Base-by-base conservation (phyloP, 1,140 invertebrate genomes). In the Hycleus phaleratus region DNA sequence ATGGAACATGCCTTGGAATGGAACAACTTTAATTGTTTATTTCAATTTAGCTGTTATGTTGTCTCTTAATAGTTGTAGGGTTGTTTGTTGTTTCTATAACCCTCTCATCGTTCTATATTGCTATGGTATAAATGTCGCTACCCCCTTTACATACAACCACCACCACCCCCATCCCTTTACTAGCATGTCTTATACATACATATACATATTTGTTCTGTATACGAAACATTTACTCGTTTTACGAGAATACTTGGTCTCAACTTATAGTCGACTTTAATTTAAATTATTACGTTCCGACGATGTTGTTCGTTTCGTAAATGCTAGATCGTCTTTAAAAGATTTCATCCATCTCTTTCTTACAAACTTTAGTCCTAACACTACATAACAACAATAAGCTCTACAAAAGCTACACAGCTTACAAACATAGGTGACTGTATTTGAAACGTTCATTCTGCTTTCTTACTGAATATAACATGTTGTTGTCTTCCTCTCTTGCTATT, bases 21-120 rank as follows among this genome's bases (percentile, higher is more conserved):
- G 58, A 62, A 65, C 63, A 62, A 62, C 60, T 62, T 62, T 66
- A 68, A 68, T 68, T 68, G 66, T 66, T 68, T 66, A 68, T 66
- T 68, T 68, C 66, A 68, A 68, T 68, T 68, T 68, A 53, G 53
- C 50, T 39, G 50, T 32, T 32, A 32, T 32, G 32, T 57, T 58
- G 62, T 64, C 61, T 61, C 59, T 63, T 68, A 68, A 68, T 68
- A 65, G 66, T 66, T 64, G 56, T 63, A 58, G 57, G 59, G 59
- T 59, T 59, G 58, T 56, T 64, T 64, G 57, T 61, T 32, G 32
- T 32, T 32, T 32, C 32, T 32, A 32, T 32, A 32, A 32, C 32
- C 4, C 32, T 32, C 32, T 32, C 32, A 32, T 32, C 32, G 32
- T 32, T 32, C 32, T 32, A 18, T 18, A 18, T 1, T 18, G 1